Percentiles rank a stretch among this genome's conserved stretches.
Conservation (phyloP, 35 echinoderm and acorn worm species). For the Apostichopus californicus region DNA sequence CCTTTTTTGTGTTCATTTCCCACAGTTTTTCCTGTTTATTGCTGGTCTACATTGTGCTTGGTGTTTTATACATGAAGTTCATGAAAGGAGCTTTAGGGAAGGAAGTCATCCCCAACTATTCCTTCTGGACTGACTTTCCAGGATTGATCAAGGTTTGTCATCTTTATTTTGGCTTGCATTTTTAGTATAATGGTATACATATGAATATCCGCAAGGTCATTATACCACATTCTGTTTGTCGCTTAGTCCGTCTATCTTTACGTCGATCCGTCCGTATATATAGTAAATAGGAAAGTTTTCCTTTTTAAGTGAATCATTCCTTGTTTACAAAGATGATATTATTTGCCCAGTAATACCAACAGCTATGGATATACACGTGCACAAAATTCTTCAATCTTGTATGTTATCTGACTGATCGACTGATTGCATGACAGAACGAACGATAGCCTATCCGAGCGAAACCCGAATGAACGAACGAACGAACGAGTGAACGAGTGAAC, state of each 20-base stretch:
- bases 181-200: background rate
- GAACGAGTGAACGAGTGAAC: too few species aligned
- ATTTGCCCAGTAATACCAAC: too few species aligned
- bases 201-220: background rate
- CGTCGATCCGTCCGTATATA: background rate
- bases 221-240: background rate
- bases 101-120: conserved; percentile 60
- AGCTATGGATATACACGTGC: too few species aligned
- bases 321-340: too few species aligned
- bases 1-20: background rate
- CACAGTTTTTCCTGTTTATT: conserved; percentile 36
- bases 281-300: too few species aligned
- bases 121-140: conserved; percentile 56
- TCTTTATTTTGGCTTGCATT: background rate
- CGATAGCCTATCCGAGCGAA: too few species aligned
- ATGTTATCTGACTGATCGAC: too few species aligned
- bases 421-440: too few species aligned
- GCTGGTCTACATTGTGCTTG: conserved; percentile 41
- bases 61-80: conserved; percentile 54
- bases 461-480: too few species aligned
- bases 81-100: conserved; percentile 27
- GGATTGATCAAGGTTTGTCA: conserved; percentile 47
- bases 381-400: too few species aligned
- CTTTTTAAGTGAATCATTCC: too few species aligned
- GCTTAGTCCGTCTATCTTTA: background rate